Evolutionary conservation across 2,797 vertebrate species (phyloP).

Genomic region (Anomalospiza imberbis): DNA sequence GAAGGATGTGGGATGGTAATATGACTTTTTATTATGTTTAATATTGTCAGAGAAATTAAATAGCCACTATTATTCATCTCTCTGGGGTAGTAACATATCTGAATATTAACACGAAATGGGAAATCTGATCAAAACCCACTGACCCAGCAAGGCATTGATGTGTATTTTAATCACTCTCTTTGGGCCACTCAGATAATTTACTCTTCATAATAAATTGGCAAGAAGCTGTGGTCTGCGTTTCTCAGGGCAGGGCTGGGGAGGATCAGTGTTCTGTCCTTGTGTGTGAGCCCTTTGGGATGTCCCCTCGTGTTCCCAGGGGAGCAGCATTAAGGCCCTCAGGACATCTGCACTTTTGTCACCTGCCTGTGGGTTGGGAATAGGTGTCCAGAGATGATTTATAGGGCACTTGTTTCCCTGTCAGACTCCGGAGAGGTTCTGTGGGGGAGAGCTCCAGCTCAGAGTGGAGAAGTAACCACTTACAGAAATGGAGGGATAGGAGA

Average conservation of each 20-base stretch:
- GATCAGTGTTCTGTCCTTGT: neutral
- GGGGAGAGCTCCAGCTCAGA: neutral
- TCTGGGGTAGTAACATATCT: neutral
- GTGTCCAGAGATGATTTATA: neutral
- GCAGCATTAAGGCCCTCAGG: neutral
- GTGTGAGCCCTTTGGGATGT: neutral
- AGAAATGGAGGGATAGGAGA: neutral
- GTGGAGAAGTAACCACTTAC: neutral
- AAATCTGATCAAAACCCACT: conserved; percentile 45
- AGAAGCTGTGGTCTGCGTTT: neutral
- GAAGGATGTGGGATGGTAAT: neutral
- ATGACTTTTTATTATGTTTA: conserved; percentile 43
- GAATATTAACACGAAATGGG: conserved; percentile 26
- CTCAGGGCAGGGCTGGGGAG: neutral
- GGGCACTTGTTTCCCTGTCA: neutral
- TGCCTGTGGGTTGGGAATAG: neutral
- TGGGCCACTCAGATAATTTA: neutral
- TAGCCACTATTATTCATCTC: conserved; percentile 43
- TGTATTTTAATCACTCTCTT: conserved; percentile 22
- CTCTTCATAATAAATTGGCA: neutral
- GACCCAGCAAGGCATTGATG: conserved; percentile 8
- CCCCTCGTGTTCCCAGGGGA: neutral
- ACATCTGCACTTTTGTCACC: neutral
- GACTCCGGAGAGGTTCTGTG: rapidly evolving
- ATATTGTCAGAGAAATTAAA: conserved; percentile 55